Conservation (phyloP, 2,888 invertebrate genomes). For the Odiellus spinosus region DNA sequence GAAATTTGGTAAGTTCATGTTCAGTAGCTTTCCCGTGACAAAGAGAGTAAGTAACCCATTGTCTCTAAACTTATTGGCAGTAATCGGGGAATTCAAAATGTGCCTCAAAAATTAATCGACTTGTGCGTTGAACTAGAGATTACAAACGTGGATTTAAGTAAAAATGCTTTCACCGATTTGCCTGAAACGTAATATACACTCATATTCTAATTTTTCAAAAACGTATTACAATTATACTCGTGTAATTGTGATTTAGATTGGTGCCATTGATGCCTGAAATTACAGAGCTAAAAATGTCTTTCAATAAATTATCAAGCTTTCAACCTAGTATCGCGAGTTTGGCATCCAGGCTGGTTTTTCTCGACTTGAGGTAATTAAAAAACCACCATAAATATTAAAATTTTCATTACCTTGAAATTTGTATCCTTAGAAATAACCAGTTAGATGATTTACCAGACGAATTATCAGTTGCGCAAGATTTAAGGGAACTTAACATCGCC, state of each 20-base stretch:
- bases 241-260: conserved; percentile 24
- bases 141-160: conserved; percentile 59
- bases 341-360: conserved; percentile 45
- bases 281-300: conserved; percentile 42
- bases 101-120: conserved; percentile 51
- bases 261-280: conserved; percentile 26
- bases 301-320: conserved; percentile 47
- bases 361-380: conserved; percentile 54
- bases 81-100: background rate
- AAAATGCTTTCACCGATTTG: conserved; percentile 51
- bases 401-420: no score
- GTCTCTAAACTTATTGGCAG: no score
- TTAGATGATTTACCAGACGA: conserved; percentile 31
- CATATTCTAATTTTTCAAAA: no score
- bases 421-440: conserved; percentile 34
- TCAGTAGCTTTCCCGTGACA: background rate
- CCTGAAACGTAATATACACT: conserved; percentile 32
- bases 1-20: conserved; percentile 25
- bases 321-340: conserved; percentile 41
- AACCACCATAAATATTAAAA: no score
- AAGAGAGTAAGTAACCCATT: no score
- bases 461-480: conserved; percentile 37
- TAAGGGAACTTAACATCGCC: conserved; percentile 63
- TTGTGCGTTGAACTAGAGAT: conserved; percentile 54
- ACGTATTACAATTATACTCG: background rate